Evolutionary conservation across 2,797 vertebrate species (phyloP), one percentile per base, ranked within the genome.

Genomic region (Hippopotamyrus pictus): DNA sequence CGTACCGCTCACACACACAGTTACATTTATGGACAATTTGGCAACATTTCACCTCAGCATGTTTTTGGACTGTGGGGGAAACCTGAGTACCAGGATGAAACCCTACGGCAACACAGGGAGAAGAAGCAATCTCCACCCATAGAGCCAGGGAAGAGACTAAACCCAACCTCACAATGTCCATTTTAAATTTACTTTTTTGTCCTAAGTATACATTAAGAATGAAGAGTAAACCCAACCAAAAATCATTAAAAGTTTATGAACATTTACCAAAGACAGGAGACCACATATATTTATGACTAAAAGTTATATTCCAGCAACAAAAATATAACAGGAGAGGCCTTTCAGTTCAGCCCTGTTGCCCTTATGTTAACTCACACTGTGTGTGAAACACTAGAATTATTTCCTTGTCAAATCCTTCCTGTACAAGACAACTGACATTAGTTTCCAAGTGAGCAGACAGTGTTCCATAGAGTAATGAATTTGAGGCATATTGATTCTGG

Each of bases 361-460:
- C 7, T 87, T 59, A 29, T 59, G 25, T 87, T 57, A 87, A 87
- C 85, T 57, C 33, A 48, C 57, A 69, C 37, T 48, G 86, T 89
- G 82, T 41, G 88, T 53, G 59, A 89, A 89, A 69, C 48, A 86
- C 82, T 51, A 86, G 57, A 59, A 41, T 85, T 59, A 37, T 51
- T 48, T 69, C 44, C 46, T 86, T 86, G 88, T 89, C 29, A 22
- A 84, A 89, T 25, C 59, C 33, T 89, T 89, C 82, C 54, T 85
- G 54, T 89, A 89, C 88, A 85, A 85, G 79, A 89, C 82, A 89
- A 89, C 88, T 62, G 53, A 65, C 82, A 89, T 89, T 85, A 89
- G 88, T 57, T 85, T 29, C 54, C 57, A 22, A 37, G 41, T 14
- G 82, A 89, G 88, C 88, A 86, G 82, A 62, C 88, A 89, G n/a